Base-by-base conservation (phyloP, 1,140 invertebrate genomes). In the Oncopodura yosiiana region DNA sequence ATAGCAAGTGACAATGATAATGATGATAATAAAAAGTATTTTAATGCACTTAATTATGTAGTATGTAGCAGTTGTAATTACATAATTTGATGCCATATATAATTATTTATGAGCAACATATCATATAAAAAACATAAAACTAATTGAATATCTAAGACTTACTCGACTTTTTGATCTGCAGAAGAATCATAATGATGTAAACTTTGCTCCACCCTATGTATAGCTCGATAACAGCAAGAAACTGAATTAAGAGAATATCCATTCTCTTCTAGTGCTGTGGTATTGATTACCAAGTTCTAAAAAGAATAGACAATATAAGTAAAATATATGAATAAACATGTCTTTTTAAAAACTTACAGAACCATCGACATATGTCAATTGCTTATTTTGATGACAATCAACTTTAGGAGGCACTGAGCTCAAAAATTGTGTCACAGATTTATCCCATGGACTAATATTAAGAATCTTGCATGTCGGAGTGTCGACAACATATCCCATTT, bases 381-480 rank as follows among this genome's bases (percentile, higher is more conserved):
- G 27, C 11, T 34, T 44, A 11, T 24, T 27, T 1, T 9, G 14
- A 14, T 34, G n/a, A 30, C 56, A 53, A n/a, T 46, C 41, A 8
- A 1, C 18, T 30, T 16, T 19, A 1, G 8, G 9, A 8, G 34
- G 23, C n/a, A 41, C 44, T 14, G 36, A 34, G 34, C 36, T 52
- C 5, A 60, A 14, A 41, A 60, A 42, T n/a, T 52, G 53, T 14
- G 55, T 8, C 2, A 60, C 43, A 3, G 58, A 51, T 39, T 56
- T 53, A 41, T 60, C 53, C 53, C 53, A 60, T 12, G 58, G 53
- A 30, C 48, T 52, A 11, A 60, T 50, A 38, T 60, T 60, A n/a
- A 60, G 36, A 43, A 60, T 60, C 2, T 18, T 24, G 29, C 58
- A 60, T 34, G 48, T 42, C 19, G 49, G 43, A 21, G 58, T 56